A percentile compares a stretch with the other conserved stretches of the same genome.
These are phyloP conservation scores for Melanotaenia nigrans DNA, from an alignment of 2,797 vertebrate genomes.

Conservation along the genomic window DNA sequence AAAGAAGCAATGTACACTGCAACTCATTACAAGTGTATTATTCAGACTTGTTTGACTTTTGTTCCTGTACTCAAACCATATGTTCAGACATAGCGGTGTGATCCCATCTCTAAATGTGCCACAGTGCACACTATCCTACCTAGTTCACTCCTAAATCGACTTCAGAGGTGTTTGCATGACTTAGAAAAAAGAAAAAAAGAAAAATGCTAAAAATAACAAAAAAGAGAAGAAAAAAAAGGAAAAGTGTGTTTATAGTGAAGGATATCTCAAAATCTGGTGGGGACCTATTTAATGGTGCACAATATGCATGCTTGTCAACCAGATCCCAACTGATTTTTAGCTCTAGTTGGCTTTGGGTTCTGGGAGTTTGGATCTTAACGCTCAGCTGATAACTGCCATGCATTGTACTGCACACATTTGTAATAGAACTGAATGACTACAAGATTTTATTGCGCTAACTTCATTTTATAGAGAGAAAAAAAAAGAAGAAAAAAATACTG, in stretches of 20 bases:
- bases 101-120: slow-evolving; percentile 80
- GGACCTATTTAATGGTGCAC: slow-evolving; percentile 92
- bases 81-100: slow-evolving; percentile 77
- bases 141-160: slow-evolving; percentile 84
- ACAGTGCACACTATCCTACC: slow-evolving; percentile 82
- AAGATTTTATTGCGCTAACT: slow-evolving; percentile 87
- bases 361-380: slow-evolving; percentile 88
- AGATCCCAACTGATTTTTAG: slow-evolving; percentile 89
- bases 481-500: slow-evolving; percentile 60
- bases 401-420: slow-evolving; percentile 93
- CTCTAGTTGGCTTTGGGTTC: slow-evolving; percentile 90
- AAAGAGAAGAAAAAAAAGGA: slow-evolving; percentile 42
- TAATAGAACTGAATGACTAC: slow-evolving; percentile 88
- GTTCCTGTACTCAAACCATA: slow-evolving; percentile 82
- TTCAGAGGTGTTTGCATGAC: slow-evolving; percentile 88
- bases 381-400: slow-evolving; percentile 99
- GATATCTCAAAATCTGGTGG: slow-evolving; percentile 79
- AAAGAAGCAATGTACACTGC: slow-evolving; percentile 83
- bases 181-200: slow-evolving; percentile 33
- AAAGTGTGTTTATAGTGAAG: slow-evolving; percentile 79
- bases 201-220: not conserved
- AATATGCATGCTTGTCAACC: slow-evolving; percentile 93
- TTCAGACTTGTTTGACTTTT: slow-evolving; percentile 81
- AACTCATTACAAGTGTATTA: slow-evolving; percentile 83
- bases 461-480: slow-evolving; percentile 73